phyloP scores from a whole-genome alignment of 2,113 vertebrate genomes.

The Rafetus swinhoei region DNA sequence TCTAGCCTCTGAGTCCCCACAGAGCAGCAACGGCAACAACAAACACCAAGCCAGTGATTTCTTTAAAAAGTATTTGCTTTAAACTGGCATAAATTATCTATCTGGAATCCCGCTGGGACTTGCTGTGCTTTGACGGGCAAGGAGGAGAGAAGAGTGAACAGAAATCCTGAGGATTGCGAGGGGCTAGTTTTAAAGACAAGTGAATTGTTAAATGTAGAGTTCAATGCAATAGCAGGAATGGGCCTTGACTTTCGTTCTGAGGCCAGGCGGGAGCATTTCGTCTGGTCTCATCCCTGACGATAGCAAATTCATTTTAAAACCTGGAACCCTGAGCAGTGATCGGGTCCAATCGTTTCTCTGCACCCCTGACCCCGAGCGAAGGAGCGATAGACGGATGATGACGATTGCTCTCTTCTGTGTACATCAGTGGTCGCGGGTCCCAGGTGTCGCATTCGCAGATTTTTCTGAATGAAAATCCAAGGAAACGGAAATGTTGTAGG shows the following conservation, averaged over 20 bases:
- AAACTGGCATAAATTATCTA: conserved; percentile 40
- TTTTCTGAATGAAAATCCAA: background rate
- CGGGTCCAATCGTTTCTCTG: background rate
- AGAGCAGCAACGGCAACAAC: conserved; percentile 6
- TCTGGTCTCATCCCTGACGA: background rate
- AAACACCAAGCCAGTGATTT: background rate
- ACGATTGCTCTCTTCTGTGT: background rate
- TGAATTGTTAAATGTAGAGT: conserved; percentile 50
- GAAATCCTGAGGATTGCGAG: background rate
- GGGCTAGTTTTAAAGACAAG: conserved; percentile 51
- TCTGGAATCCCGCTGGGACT: conserved; percentile 47
- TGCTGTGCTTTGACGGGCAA: conserved; percentile 43
- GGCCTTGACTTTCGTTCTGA: conserved; percentile 10
- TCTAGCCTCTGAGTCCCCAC: conserved; percentile 26
- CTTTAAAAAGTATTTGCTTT: conserved; percentile 62
- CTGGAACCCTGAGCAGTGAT: background rate
- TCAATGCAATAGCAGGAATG: background rate
- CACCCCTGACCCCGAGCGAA: background rate
- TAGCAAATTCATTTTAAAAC: background rate
- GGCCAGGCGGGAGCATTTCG: background rate
- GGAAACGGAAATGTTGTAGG: background rate
- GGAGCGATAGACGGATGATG: too few relatives aligned
- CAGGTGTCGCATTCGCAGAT: background rate
- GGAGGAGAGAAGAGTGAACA: background rate
- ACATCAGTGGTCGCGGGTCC: background rate